Evolutionary conservation across 92 coral and sea anemone species (phyloP), one percentile per base, ranked within the genome.

Genomic region (Porites divaricata): DNA sequence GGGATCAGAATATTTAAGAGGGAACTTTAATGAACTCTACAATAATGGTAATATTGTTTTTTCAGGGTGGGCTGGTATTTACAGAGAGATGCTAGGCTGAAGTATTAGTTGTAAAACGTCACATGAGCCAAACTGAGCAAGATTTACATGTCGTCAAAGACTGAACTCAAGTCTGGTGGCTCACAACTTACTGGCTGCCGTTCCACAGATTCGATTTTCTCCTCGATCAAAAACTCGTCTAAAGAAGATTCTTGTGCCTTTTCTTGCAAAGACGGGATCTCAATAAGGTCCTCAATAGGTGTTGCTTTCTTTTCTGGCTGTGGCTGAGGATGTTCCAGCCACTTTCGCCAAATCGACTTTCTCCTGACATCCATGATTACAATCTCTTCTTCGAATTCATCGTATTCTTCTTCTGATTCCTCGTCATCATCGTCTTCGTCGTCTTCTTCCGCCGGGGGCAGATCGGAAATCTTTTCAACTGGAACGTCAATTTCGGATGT

Each of bases 371-470:
- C 58, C 76, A 80, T 28, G 22, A 80, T 35, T 14, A 80, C 65
- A 64, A 80, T 53, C 77, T 28, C 85, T 59, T 80, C 85, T 41
- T 80, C 76, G 51, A 80, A 80, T 69, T 70, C 85, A 11, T 80
- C 85, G 22, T 73, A 73, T 24, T 28, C 85, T 41, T 80, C 59
- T 54, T 54, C 59, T 11, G 59, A 54, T 54, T 54, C 59, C 59
- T 54, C 16, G 12, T 35, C 45, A 35, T 35, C 45, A 35, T 35
- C 5, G 45, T 54, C 59, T 15, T 12, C 2, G 59, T 54, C 59
- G 10, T 54, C 14, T 15, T 68, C 72, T 24, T 26, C 69, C 35
- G 28, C 11, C 74, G 75, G 68, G 68, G 68, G 75, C 28, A 51
- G 25, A 53, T 23, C 53, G 84, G 51, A 22, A 35, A n/a, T 48